phyloP scores from a whole-genome alignment of 2,797 vertebrate species.

The Picus viridis region DNA sequence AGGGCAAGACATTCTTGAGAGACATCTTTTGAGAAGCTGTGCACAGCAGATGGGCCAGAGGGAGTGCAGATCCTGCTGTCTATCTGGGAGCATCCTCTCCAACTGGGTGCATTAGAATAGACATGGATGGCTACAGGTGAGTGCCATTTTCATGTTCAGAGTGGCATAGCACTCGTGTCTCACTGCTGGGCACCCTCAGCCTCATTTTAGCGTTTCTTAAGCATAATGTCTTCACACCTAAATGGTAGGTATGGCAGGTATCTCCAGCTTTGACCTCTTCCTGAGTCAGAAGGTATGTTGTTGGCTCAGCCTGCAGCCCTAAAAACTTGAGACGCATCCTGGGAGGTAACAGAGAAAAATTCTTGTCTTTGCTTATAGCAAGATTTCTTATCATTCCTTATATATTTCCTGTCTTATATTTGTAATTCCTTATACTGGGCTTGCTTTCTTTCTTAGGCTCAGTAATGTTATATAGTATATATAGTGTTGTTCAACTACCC shows the following conservation, averaged over 20 bases:
- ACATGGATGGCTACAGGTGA: accelerated
- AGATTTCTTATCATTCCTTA: background rate
- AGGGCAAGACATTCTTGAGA: background rate
- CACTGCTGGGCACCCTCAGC: background rate
- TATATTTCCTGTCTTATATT: background rate
- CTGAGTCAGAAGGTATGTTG: background rate
- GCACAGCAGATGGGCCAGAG: accelerated
- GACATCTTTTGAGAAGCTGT: background rate
- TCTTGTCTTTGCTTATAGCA: background rate
- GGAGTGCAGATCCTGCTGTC: background rate
- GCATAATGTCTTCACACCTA: background rate
- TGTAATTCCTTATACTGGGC: background rate
- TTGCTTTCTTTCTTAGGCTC: background rate
- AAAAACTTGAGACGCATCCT: background rate
- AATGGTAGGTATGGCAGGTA: background rate
- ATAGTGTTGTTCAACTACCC: background rate
- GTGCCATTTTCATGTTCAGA: background rate
- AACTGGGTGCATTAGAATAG: background rate
- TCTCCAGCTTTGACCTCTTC: background rate
- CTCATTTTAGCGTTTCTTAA: background rate
- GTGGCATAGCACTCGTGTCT: background rate
- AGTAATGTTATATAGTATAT: too few relatives aligned
- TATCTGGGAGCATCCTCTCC: background rate
- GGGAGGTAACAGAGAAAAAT: background rate
- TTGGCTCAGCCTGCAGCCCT: background rate